Conservation (phyloP, 2,113 vertebrate species). For the Scytalopus superciliaris region DNA sequence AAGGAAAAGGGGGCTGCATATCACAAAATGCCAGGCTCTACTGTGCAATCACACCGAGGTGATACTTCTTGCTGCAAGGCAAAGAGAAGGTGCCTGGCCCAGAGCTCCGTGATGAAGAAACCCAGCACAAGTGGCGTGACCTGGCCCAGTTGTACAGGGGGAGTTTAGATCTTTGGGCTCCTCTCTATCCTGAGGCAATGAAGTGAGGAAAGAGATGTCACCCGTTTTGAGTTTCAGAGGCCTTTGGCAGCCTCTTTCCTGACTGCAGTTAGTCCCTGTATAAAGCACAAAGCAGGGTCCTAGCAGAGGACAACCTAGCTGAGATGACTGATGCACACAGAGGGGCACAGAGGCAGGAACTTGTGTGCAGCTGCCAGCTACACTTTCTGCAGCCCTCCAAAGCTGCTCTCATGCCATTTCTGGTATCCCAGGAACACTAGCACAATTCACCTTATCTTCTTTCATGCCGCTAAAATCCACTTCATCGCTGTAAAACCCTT, state of each 20-base stretch:
- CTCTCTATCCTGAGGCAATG: background rate
- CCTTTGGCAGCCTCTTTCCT: background rate
- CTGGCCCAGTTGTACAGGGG: background rate
- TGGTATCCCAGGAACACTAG: background rate
- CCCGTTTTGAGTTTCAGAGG: background rate
- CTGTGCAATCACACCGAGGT: fast-evolving
- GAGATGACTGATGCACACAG: background rate
- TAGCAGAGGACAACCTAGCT: background rate
- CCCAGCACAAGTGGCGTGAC: background rate
- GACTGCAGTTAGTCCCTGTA: background rate
- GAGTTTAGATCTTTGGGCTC: background rate
- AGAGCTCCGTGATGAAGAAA: background rate
- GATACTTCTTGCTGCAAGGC: background rate
- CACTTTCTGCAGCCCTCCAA: background rate
- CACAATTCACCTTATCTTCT: background rate
- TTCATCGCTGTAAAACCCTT: background rate
- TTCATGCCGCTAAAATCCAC: background rate
- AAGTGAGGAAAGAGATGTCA: background rate
- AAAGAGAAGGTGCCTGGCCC: background rate
- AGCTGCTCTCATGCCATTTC: background rate
- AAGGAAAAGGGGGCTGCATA: background rate
- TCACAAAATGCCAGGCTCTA: background rate
- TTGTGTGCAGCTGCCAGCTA: background rate
- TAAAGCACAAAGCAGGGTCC: background rate
- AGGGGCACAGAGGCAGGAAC: background rate